Conservation (phyloP, 2,888 invertebrate species). For the Hypomecis punctinalis region DNA sequence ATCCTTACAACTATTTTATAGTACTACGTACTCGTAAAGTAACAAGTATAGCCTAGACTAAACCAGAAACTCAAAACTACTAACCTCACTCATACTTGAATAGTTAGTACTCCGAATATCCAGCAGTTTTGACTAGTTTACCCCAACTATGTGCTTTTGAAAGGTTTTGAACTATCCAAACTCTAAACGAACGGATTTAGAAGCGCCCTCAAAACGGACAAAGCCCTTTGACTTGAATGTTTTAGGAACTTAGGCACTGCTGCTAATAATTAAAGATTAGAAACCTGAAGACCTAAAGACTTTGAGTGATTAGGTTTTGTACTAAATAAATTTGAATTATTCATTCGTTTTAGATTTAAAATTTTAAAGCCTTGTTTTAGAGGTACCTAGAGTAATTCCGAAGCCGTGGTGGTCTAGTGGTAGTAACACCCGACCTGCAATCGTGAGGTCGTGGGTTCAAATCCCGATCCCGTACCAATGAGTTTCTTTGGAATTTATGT, state of each 20-base stretch:
- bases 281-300: too few species aligned
- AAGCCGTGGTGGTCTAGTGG: too few species aligned
- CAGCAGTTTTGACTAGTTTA: constrained; percentile 53
- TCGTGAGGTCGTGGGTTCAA: too few species aligned
- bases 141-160: constrained; percentile 54
- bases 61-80: constrained; percentile 40
- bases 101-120: constrained; percentile 60
- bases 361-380: too few species aligned
- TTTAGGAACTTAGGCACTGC: constrained; percentile 20
- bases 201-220: constrained; percentile 24
- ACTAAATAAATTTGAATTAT: too few species aligned
- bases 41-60: constrained; percentile 17
- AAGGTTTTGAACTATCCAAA: constrained; percentile 37
- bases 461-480: too few species aligned
- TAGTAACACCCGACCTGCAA: too few species aligned
- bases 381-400: too few species aligned
- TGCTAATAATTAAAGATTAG: too few species aligned
- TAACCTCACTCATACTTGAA: constrained; percentile 47
- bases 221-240: constrained; percentile 33
- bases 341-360: too few species aligned
- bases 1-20: background rate
- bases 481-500: too few species aligned
- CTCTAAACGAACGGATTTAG: constrained; percentile 33
- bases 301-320: too few species aligned
- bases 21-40: background rate